phyloP scores from a whole-genome alignment of 23 tunicate species.

The Halocynthia roretzi region DNA sequence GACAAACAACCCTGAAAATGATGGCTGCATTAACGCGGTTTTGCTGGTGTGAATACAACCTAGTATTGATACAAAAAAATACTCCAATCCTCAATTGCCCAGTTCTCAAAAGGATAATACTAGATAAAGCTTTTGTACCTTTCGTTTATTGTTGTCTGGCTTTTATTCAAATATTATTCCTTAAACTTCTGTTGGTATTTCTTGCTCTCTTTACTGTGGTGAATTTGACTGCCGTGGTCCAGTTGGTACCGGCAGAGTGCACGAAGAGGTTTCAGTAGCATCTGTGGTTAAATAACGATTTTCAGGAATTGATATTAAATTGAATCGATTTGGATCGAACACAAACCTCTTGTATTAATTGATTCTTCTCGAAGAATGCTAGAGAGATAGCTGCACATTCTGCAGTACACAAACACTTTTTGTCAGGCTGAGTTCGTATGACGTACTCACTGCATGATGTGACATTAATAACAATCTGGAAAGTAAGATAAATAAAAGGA shows the following conservation, averaged over 20 bases:
- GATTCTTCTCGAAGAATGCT: slow-evolving; percentile 32
- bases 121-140: too few species aligned
- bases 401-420: slow-evolving; percentile 65
- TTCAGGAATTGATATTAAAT: too few species aligned
- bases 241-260: slow-evolving; percentile 73
- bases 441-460: slow-evolving; percentile 60
- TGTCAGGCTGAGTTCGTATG: slow-evolving; percentile 85
- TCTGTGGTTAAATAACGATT: too few species aligned
- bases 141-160: too few species aligned
- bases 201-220: slow-evolving; percentile 81
- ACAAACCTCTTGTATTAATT: slow-evolving; percentile 44
- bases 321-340: too few species aligned
- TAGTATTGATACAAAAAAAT: too few species aligned
- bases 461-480: slow-evolving; percentile 26
- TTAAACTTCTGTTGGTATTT: too few species aligned
- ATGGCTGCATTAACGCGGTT: slow-evolving; percentile 96
- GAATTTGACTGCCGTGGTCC: slow-evolving; percentile 66
- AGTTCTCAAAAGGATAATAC: too few species aligned
- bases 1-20: slow-evolving; percentile 97
- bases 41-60: slow-evolving; percentile 46
- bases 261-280: slow-evolving; percentile 60
- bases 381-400: slow-evolving; percentile 86
- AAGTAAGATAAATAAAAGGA: too few species aligned
- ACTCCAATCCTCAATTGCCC: too few species aligned
- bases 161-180: too few species aligned